Conservation (phyloP, 2,797 vertebrate species). For the Rhinatrema bivittatum region DNA sequence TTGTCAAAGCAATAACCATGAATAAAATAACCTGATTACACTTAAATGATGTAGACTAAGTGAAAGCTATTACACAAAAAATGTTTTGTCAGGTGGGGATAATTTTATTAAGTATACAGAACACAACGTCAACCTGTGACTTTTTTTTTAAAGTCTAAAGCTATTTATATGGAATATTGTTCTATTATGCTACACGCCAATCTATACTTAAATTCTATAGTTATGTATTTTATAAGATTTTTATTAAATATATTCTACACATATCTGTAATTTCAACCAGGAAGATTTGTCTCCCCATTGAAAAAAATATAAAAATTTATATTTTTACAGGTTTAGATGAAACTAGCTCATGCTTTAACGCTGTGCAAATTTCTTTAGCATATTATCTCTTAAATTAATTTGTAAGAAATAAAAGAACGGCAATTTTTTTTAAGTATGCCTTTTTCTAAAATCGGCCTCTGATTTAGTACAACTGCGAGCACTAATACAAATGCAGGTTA, state of each 20-base stretch:
- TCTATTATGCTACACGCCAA: constrained; percentile 85
- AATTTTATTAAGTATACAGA: constrained; percentile 65
- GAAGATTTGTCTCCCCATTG: constrained; percentile 79
- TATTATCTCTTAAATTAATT: constrained; percentile 59
- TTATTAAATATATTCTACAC: constrained; percentile 99
- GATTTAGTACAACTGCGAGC: constrained; percentile 66
- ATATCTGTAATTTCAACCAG: constrained; percentile 79
- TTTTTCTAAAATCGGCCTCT: constrained; percentile 49
- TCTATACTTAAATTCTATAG: constrained; percentile 88
- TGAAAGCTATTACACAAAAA: constrained; percentile 50
- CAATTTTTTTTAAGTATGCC: constrained; percentile 46
- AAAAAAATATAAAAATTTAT: constrained; percentile 89
- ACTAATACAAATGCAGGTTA: constrained; percentile 70
- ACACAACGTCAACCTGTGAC: constrained; percentile 73
- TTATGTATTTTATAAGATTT: constrained; percentile 88
- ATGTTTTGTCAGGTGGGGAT: constrained; percentile 61
- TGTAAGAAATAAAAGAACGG: constrained; percentile 57
- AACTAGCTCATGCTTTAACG: constrained; percentile 84
- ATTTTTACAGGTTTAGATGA: constrained; percentile 78
- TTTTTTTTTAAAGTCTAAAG: constrained; percentile 75
- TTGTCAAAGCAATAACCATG: constrained; percentile 72
- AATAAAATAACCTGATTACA: constrained; percentile 66
- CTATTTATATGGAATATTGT: constrained; percentile 80
- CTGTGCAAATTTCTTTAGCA: constrained; percentile 83
- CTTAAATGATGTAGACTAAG: constrained; percentile 72